Base-by-base conservation (phyloP, 2,113 vertebrate genomes). In the Chloroceryle aenea region DNA sequence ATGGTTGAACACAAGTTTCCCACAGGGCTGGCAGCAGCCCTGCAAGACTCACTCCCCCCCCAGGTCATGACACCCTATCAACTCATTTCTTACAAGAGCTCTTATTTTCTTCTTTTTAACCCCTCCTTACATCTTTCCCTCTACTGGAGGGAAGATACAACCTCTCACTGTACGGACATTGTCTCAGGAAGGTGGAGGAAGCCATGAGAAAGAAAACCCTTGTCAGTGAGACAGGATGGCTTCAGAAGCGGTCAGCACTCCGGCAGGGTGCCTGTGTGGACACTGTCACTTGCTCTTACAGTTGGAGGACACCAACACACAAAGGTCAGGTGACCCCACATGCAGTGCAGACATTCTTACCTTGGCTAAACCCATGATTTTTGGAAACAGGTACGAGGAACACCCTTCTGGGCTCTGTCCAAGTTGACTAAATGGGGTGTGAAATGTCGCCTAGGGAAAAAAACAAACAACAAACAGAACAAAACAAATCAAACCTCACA, bases 341-440 rank as follows among this genome's bases (percentile, higher is more conserved):
- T 11, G 30, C 12, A 64, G 8, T 4, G 14, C 59, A 89, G 59
- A 52, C 20, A 69, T 43, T 83, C 52, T 95, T 96, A 99, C 99
- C 98, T 99, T 99, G 58, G 97, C 94, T n/a, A 90, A 9, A 9
- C 99, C 98, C 99, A 99, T 99, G 2, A 99, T 98, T 97, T 98
- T 99, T 32, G 98, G 99, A 64, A 99, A 99, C 12, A 97, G 97
- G 68, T 99, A 99, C 26, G 99, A 98, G 14, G 99, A 98, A 67
- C 99, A 99, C 8, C 98, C 99, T 95, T 99, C 99, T 5, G 99
- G 98, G 91, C 96, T 98, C 88, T 98, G 98, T 27, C 99, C 99
- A 27, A 99, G 97, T 12, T 98, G 95, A 83, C 92, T 98, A 90
- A 99, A 99, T 0, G 99, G 99, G 20, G 95, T 98, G 32, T 99